Evolutionary conservation across 2,113 vertebrate genomes (phyloP), one percentile per base, ranked within the genome.

Genomic region (Pterophyllum scalare): DNA sequence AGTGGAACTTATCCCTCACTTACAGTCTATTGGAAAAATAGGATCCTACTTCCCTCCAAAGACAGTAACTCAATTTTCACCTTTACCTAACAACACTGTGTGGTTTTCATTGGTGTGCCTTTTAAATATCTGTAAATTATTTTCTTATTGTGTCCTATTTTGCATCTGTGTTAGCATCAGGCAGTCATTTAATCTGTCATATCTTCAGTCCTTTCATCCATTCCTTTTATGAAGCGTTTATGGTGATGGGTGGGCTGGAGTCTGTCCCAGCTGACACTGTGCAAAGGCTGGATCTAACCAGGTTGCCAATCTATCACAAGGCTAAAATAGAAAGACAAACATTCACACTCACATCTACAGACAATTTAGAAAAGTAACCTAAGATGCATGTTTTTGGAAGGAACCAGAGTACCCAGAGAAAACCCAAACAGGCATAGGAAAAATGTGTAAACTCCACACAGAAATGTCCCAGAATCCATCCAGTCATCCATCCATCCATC

Each of bases 1-100:
- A 86, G 82, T 82, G 80, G 43, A 75, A 59, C 60, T 86, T 57
- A 87, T 52, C 72, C 54, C 2, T 59, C 62, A 83, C 24, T 77
- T 80, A 15, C 1, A 28, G 60, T 57, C 58, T 77, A 83, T 85
- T 80, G 75, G 26, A 85, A 64, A 77, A 82, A 87, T 84, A 61
- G 40, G 52, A 86, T 83, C 24, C 38, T 86, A 40, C 15, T 72
- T 79, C 33, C 28, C 14, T 49, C 40, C 35, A 31, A 59, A 62
- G n/a, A 58, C 9, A 38, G 5, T 62, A 33, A 74, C 49, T 80
- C 5, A 59, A 17, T 82, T 57, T 83, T 56, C 49, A 57, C 77
- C 59, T 77, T n/a, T 19, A 20, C 22, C 49, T 59, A 9, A 33
- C 20, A 83, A 19, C 9, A 70, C 13, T 78, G 14, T 79, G 26